A percentile compares a stretch with the other conserved stretches of the same genome.
Conservation (phyloP, 2,888 invertebrate species). For the Philereme vetulata region DNA sequence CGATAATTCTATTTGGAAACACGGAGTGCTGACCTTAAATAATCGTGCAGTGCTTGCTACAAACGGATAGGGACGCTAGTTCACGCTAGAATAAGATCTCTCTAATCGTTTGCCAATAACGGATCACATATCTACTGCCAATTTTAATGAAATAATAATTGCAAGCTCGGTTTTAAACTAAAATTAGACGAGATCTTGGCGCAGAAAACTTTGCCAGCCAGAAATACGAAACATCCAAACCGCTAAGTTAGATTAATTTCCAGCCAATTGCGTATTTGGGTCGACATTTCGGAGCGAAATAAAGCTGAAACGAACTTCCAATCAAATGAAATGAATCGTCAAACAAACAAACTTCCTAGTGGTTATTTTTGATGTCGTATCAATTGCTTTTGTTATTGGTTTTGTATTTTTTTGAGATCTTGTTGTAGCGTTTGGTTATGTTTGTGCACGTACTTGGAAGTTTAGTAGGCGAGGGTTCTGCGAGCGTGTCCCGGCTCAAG, state of each 20-base stretch:
- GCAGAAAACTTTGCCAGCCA: constrained; percentile 37
- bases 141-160: constrained; percentile 27
- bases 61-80: constrained; percentile 32
- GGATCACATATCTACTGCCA: constrained; percentile 12
- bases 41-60: constrained; percentile 51
- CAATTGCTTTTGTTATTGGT: constrained; percentile 10
- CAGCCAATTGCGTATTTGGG: constrained; percentile 29
- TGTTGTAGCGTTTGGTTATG: constrained; percentile 63
- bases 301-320: constrained; percentile 28
- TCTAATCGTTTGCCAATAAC: constrained; percentile 22
- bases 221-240: constrained; percentile 38
- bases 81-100: constrained; percentile 71
- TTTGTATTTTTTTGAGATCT: constrained; percentile 54
- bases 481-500: constrained; percentile 79
- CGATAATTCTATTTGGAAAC: constrained; percentile 11
- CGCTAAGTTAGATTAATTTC: constrained; percentile 39
- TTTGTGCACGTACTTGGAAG: constrained; percentile 83
- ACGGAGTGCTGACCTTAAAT: constrained; percentile 32
- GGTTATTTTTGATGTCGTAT: constrained; percentile 25
- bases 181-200: constrained; percentile 32
- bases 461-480: constrained; percentile 84
- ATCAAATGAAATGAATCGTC: constrained; percentile 31
- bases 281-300: constrained; percentile 25
- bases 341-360: constrained; percentile 25
- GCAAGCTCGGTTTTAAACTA: constrained; percentile 19